Evolutionary conservation across 2,888 invertebrate species (phyloP).

Genomic region (Drosophila mettleri): DNA sequence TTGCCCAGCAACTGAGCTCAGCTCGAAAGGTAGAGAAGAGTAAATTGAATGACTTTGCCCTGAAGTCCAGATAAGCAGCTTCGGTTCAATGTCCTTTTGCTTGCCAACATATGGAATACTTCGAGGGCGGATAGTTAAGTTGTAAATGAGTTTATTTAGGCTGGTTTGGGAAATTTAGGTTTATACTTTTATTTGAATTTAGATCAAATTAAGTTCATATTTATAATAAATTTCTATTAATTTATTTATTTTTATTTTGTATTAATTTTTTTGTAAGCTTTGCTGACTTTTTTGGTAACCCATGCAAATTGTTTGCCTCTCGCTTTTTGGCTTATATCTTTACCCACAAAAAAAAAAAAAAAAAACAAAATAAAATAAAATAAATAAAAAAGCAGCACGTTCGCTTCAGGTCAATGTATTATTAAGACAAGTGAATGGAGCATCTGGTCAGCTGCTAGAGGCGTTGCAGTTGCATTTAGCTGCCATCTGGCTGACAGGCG

Average conservation of each 20-base stretch:
- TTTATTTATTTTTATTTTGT: too few species aligned
- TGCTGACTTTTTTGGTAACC: constrained; percentile 3
- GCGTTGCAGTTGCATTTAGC: constrained; percentile 16
- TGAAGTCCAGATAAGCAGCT: constrained; percentile 63
- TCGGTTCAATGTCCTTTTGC: constrained; percentile 69
- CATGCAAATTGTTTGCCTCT: constrained; percentile 12
- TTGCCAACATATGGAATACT: constrained; percentile 20
- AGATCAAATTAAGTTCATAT: not conserved
- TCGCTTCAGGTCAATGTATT: constrained; percentile 66
- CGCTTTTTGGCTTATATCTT: not conserved
- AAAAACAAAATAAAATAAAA: not conserved
- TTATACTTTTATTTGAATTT: too few species aligned
- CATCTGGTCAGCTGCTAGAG: constrained; percentile 16
- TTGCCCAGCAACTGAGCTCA: constrained; percentile 48
- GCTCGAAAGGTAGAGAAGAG: constrained; percentile 47
- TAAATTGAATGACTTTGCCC: constrained; percentile 70
- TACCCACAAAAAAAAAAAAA: not conserved
- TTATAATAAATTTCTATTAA: too few species aligned
- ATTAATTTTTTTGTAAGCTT: not conserved
- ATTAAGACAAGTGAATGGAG: constrained; percentile 62
- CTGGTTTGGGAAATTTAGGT: too few species aligned
- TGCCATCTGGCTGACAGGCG: constrained; percentile 8
- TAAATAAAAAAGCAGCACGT: constrained; percentile 9
- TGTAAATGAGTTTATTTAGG: too few species aligned
- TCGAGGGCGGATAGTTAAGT: constrained; percentile 23